A percentile compares a stretch with the other conserved stretches of the same genome.
Evolutionary conservation across 2,888 invertebrate genomes (phyloP).

Genomic region (Sinhomidia bicolor): DNA sequence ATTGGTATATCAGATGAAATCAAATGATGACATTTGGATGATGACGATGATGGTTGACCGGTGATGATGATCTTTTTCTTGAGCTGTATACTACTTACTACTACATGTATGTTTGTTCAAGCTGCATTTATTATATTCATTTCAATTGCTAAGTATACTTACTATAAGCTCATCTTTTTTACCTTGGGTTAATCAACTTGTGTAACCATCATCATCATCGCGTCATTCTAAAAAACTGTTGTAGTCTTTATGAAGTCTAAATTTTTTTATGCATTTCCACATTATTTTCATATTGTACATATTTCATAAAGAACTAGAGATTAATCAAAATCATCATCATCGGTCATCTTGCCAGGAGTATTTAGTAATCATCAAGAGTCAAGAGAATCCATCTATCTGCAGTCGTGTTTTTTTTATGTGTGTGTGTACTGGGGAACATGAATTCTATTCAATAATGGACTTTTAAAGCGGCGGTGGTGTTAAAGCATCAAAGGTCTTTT

Average conservation of each 20-base stretch:
- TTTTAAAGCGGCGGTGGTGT: background rate
- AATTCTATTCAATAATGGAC: background rate
- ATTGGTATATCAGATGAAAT: conserved; percentile 23
- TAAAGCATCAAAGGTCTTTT: conserved; percentile 35
- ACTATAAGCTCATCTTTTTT: background rate
- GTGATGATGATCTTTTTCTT: conserved; percentile 17
- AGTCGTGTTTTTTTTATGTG: no score
- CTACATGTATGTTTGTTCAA: no score
- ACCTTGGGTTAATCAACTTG: conserved; percentile 35
- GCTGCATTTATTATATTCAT: no score
- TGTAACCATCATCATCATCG: background rate
- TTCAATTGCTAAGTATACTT: background rate
- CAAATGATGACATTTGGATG: conserved; percentile 45
- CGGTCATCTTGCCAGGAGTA: background rate
- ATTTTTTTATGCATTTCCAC: no score
- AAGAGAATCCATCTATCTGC: no score
- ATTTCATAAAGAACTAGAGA: background rate
- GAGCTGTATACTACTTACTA: background rate
- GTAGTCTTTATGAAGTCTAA: background rate
- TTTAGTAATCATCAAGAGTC: background rate
- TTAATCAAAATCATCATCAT: background rate
- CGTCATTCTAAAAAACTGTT: background rate
- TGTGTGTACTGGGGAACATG: no score
- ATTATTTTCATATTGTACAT: background rate
- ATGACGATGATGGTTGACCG: conserved; percentile 21